These are phyloP conservation scores for Chelon auratus DNA, from an alignment of 2,797 vertebrate species.

Conservation along the genomic window DNA sequence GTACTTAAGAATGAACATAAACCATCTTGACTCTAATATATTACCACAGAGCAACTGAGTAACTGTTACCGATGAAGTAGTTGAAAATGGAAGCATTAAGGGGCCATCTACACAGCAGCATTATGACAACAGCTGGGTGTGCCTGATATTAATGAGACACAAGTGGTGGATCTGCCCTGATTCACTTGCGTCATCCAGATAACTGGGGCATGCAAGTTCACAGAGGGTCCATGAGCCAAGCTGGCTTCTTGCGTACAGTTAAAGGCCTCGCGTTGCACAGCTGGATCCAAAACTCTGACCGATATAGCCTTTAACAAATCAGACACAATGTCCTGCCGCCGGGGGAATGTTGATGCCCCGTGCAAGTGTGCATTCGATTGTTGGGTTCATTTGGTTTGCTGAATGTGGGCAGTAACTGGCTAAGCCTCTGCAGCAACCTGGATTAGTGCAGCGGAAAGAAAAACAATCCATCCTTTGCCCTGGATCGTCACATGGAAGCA, in stretches of 20 bases:
- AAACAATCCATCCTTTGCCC: conserved; percentile 50
- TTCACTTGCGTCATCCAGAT: conserved; percentile 71
- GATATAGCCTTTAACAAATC: conserved; percentile 24
- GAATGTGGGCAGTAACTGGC: conserved; percentile 44
- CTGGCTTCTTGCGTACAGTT: conserved; percentile 15
- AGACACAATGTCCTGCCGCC: conserved; percentile 23
- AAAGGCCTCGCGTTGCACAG: conserved; percentile 4
- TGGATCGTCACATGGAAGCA: conserved; percentile 45
- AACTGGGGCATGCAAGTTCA: conserved; percentile 59
- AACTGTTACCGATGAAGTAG: conserved; percentile 26
- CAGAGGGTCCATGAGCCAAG: conserved; percentile 33
- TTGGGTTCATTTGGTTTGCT: conserved; percentile 48
- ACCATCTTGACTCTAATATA: not conserved
- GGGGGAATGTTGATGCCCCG: conserved; percentile 23
- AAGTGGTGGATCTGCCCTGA: conserved; percentile 73
- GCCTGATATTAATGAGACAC: conserved; percentile 73
- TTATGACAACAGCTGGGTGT: conserved; percentile 73
- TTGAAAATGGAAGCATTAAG: conserved; percentile 34
- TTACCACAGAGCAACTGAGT: conserved; percentile 23
- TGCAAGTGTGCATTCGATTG: conserved; percentile 46
- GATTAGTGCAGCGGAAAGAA: conserved; percentile 67
- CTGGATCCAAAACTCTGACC: conserved; percentile 27
- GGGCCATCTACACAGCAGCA: conserved; percentile 30
- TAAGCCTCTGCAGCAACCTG: conserved; percentile 42
- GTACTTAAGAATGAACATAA: not conserved